Percentiles rank a stretch among this genome's conserved stretches.
phyloP scores from a whole-genome alignment of 2,888 invertebrate species.

The Drosophila longiperda region DNA sequence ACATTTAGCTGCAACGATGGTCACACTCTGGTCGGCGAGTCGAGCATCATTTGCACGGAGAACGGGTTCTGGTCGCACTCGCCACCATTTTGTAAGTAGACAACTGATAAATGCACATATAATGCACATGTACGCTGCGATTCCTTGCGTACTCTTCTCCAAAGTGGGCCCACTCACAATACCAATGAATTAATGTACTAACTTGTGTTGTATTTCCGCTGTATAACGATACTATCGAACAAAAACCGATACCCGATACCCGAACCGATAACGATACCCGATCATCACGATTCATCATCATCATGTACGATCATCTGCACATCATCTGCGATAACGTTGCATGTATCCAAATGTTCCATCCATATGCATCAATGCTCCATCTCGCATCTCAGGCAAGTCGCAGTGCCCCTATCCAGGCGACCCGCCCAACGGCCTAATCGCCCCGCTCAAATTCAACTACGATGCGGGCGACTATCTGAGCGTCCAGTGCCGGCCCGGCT shows the following conservation, averaged over 20 bases:
- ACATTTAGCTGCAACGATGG: constrained; percentile 91
- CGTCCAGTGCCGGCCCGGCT: constrained; percentile 89
- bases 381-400: constrained; percentile 87
- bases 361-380: constrained; percentile 44
- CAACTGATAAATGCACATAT: constrained; percentile 54
- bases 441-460: constrained; percentile 90
- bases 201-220: constrained; percentile 78
- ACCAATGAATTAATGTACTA: constrained; percentile 67
- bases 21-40: constrained; percentile 89
- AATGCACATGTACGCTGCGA: constrained; percentile 61
- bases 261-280: constrained; percentile 31
- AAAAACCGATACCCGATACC: constrained; percentile 27
- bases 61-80: constrained; percentile 95
- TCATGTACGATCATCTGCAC: constrained; percentile 40
- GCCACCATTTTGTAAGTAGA: constrained; percentile 90
- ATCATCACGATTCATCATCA: constrained; percentile 51
- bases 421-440: constrained; percentile 89
- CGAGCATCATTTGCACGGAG: constrained; percentile 94
- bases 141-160: constrained; percentile 58
- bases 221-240: constrained; percentile 49
- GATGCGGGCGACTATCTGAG: constrained; percentile 90
- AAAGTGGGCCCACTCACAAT: constrained; percentile 66
- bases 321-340: constrained; percentile 39
- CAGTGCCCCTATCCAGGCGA: constrained; percentile 90
- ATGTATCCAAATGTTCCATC: constrained; percentile 49